These are phyloP conservation scores for Solea senegalensis DNA, from an alignment of 2,113 vertebrate genomes.

Conservation along the genomic window DNA sequence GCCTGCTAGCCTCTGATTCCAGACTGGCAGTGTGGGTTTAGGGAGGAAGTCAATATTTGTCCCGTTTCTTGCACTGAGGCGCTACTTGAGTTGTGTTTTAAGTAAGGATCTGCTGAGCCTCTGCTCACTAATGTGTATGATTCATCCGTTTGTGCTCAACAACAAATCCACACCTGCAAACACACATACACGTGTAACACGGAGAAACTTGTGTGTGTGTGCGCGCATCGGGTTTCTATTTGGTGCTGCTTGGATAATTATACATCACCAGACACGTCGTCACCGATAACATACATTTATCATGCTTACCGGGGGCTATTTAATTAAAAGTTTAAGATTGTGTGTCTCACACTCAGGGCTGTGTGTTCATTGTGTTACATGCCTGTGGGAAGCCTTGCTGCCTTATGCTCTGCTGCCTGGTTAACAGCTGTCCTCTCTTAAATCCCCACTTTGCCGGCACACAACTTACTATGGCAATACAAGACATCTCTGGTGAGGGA, in stretches of 20 bases:
- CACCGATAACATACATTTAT: constrained; percentile 26
- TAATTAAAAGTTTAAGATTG: constrained; percentile 50
- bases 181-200: constrained; percentile 6
- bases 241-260: constrained; percentile 36
- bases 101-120: constrained; percentile 23
- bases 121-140: constrained; percentile 9
- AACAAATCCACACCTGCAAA: too few species aligned
- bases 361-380: constrained; percentile 19
- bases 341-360: constrained; percentile 8
- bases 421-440: constrained; percentile 26
- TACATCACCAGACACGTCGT: constrained; percentile 11
- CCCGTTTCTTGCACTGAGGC: constrained; percentile 67
- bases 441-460: constrained; percentile 24
- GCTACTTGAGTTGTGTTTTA: constrained; percentile 65
- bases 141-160: too few species aligned
- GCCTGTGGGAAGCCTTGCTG: constrained; percentile 5
- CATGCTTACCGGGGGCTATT: constrained; percentile 18
- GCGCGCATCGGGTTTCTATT: not conserved
- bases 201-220: not conserved
- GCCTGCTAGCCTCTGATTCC: constrained; percentile 58
- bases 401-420: constrained; percentile 15
- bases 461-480: constrained; percentile 12
- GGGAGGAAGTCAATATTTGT: constrained; percentile 81
- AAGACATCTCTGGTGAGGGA: constrained; percentile 33
- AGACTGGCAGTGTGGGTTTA: constrained; percentile 48